phyloP scores from a whole-genome alignment of 2,888 invertebrate species.

The Rhagophthalmus giganteus region DNA sequence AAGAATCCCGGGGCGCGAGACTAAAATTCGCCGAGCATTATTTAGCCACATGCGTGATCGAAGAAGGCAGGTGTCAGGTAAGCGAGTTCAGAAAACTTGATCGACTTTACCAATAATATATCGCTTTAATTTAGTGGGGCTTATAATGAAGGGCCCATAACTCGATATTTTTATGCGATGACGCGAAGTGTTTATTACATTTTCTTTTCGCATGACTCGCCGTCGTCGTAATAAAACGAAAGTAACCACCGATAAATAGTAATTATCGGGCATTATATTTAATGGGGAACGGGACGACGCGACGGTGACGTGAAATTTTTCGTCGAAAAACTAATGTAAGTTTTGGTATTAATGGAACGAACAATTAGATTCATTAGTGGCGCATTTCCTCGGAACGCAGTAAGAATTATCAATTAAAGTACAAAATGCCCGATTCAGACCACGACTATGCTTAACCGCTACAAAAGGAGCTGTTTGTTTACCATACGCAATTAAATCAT shows the following conservation, averaged over 20 bases:
- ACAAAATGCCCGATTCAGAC: conserved; percentile 34
- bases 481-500: conserved; percentile 46
- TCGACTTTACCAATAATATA: conserved; percentile 41
- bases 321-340: no score
- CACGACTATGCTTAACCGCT: conserved; percentile 18
- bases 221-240: conserved; percentile 21
- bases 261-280: conserved; percentile 27
- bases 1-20: conserved; percentile 48
- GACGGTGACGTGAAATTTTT: no score
- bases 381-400: conserved; percentile 50
- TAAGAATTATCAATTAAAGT: conserved; percentile 45
- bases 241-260: conserved; percentile 21
- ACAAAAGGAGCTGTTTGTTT: conserved; percentile 28
- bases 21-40: conserved; percentile 42
- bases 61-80: conserved; percentile 40
- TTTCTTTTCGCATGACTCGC: conserved; percentile 39
- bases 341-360: conserved; percentile 37
- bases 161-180: conserved; percentile 38
- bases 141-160: conserved; percentile 37
- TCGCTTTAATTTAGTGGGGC: conserved; percentile 37
- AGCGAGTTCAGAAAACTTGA: conserved; percentile 45
- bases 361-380: conserved; percentile 50
- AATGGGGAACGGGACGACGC: conserved; percentile 22
- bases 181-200: conserved; percentile 42
- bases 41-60: conserved; percentile 47